Conservation (phyloP, 2,888 invertebrate genomes). For the Galerucella nymphaeae region DNA sequence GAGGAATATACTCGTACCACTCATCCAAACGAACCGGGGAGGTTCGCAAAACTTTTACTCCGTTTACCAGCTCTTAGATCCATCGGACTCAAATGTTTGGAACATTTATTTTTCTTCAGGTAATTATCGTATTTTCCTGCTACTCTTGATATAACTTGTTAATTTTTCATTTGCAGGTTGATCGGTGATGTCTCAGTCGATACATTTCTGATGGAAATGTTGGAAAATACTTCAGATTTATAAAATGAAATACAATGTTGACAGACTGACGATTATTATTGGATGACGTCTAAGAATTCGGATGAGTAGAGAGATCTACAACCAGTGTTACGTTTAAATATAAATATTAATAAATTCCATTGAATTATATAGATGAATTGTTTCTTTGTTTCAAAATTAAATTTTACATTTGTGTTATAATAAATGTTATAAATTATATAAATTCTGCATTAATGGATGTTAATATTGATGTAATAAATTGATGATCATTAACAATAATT, state of each 20-base stretch:
- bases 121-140: not conserved
- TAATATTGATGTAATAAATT: conserved; percentile 5
- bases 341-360: not conserved
- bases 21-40: conserved; percentile 91
- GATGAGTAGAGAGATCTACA: not conserved
- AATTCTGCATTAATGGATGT: not conserved
- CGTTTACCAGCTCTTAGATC: conserved; percentile 90
- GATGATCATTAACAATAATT: not conserved
- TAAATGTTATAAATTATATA: conserved; percentile 5
- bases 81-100: conserved; percentile 93
- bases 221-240: conserved; percentile 69
- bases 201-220: conserved; percentile 84
- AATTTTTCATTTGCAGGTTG: conserved; percentile 90
- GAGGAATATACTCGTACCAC: conserved; percentile 93
- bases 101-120: conserved; percentile 94
- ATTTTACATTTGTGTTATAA: conserved; percentile 9
- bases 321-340: conserved; percentile 2
- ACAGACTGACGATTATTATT: not conserved
- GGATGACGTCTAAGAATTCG: not conserved
- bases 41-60: conserved; percentile 93
- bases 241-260: conserved; percentile 29
- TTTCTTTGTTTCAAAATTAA: not conserved
- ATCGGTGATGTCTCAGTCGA: conserved; percentile 89
- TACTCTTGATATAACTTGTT: not conserved
- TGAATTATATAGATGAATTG: not conserved